phyloP scores from a whole-genome alignment of 2,797 vertebrate species.

The Steatocranus sp. region DNA sequence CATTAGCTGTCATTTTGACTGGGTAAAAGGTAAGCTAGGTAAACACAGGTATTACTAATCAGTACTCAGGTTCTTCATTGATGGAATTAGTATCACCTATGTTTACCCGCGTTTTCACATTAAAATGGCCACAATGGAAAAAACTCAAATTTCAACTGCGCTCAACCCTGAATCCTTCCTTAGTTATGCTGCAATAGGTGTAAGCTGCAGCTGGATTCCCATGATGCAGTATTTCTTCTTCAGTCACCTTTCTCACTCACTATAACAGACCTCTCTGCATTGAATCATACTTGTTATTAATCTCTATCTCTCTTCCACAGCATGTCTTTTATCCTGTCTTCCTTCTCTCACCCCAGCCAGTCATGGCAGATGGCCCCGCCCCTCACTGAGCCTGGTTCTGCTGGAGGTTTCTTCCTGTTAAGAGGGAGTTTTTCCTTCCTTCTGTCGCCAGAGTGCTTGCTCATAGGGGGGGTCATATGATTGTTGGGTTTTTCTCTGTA shows the following conservation, averaged over 20 bases:
- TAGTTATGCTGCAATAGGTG: too few species aligned
- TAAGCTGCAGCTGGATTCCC: too few species aligned
- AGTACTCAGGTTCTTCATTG: too few species aligned
- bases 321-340: neutral
- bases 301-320: fast-evolving
- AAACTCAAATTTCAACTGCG: too few species aligned
- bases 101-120: too few species aligned
- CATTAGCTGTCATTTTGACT: too few species aligned
- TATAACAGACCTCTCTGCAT: neutral
- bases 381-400: neutral
- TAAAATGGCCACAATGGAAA: too few species aligned
- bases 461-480: neutral
- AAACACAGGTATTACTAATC: too few species aligned
- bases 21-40: too few species aligned
- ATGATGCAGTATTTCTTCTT: too few species aligned
- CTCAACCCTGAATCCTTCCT: too few species aligned
- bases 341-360: neutral
- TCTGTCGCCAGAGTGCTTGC: fast-evolving
- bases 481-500: neutral
- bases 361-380: fast-evolving
- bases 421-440: neutral
- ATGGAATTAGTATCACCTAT: too few species aligned
- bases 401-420: fast-evolving
- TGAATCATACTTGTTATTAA: fast-evolving
- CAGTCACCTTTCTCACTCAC: neutral